Percentiles rank a stretch among this genome's conserved stretches.
phyloP scores from a whole-genome alignment of 2,888 invertebrate genomes.

The Dendrolimus houi region DNA sequence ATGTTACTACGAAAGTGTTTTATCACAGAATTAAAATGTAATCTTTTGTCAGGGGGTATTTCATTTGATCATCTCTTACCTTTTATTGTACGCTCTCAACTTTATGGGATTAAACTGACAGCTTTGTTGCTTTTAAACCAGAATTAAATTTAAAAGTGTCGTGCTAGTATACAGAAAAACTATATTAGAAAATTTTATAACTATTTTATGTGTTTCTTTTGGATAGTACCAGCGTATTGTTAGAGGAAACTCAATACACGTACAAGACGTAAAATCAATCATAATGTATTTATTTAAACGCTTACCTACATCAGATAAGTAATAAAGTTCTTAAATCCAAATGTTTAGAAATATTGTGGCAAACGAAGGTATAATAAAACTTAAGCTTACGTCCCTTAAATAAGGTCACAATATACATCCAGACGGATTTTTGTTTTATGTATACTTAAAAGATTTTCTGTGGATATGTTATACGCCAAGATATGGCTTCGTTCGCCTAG shows the following conservation, averaged over 20 bases:
- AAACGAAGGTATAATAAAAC: too few relatives aligned
- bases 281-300: too few relatives aligned
- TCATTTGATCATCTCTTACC: constrained; percentile 29
- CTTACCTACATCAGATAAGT: too few relatives aligned
- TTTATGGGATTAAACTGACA: constrained; percentile 33
- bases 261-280: too few relatives aligned
- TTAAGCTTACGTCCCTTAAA: too few relatives aligned
- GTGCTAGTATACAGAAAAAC: neutral
- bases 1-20: constrained; percentile 26
- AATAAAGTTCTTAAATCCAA: too few relatives aligned
- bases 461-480: too few relatives aligned
- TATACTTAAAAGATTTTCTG: too few relatives aligned
- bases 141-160: neutral
- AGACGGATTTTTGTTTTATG: too few relatives aligned
- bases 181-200: neutral
- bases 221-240: neutral
- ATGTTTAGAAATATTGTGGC: too few relatives aligned
- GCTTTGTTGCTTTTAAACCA: constrained; percentile 14
- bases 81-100: constrained; percentile 29
- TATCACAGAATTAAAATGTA: constrained; percentile 49
- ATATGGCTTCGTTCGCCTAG: too few relatives aligned
- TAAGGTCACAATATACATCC: too few relatives aligned
- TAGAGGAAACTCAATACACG: neutral
- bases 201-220: neutral
- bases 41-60: constrained; percentile 39